Percentiles rank a stretch among this genome's conserved stretches.
Conservation (phyloP, 2,797 vertebrate species). For the Malurus splendens region DNA sequence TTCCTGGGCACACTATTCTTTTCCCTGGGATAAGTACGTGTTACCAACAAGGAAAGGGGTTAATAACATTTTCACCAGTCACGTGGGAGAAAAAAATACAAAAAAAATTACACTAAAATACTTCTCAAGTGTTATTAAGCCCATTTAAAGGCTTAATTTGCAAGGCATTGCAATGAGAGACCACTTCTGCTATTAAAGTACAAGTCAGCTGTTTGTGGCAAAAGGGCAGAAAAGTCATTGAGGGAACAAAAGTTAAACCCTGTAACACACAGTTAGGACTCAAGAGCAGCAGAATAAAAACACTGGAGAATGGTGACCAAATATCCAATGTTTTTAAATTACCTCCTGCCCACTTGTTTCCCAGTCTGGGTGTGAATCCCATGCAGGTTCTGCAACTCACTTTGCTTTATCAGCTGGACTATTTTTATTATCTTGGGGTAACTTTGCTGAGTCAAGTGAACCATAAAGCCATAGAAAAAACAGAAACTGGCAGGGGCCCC, state of each 20-base stretch:
- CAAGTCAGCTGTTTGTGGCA: neutral
- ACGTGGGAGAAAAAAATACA: rapidly evolving
- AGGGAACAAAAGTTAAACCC: neutral
- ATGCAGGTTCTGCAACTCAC: neutral
- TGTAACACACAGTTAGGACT: neutral
- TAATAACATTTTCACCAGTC: neutral
- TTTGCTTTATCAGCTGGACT: neutral
- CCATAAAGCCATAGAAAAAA: neutral
- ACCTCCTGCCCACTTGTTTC: neutral
- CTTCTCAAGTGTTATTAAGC: neutral
- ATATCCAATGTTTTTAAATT: neutral
- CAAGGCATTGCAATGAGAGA: neutral
- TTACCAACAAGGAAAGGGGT: neutral
- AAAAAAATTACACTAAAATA: neutral
- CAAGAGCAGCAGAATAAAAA: neutral
- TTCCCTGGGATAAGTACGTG: neutral
- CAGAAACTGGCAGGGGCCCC: neutral
- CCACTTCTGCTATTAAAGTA: neutral
- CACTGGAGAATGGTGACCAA: neutral
- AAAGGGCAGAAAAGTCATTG: neutral
- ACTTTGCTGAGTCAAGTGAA: neutral
- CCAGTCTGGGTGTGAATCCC: neutral
- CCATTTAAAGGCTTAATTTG: neutral
- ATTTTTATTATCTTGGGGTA: neutral
- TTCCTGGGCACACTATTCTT: neutral